A percentile compares a stretch with the other conserved stretches of the same genome.
Evolutionary conservation across 2,113 vertebrate genomes (phyloP).

Genomic region (Pterocles burchelli): DNA sequence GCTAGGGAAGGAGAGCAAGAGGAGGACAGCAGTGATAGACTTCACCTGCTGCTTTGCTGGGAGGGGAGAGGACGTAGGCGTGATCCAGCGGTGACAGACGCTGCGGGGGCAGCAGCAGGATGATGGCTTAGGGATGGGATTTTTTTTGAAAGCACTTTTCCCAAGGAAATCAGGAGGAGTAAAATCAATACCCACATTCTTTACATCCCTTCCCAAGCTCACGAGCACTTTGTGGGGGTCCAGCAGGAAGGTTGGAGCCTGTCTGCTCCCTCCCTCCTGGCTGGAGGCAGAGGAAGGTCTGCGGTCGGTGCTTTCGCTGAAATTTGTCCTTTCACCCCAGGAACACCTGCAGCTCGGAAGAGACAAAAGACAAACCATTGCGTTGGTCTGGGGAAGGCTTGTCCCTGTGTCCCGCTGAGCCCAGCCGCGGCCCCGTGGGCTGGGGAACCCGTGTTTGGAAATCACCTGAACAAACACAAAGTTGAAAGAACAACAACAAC

Average conservation of each 20-base stretch:
- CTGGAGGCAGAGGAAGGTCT: neutral
- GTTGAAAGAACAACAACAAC: neutral
- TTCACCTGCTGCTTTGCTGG: constrained; percentile 21
- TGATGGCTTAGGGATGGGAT: neutral
- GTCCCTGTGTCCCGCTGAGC: neutral
- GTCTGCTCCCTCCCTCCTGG: neutral
- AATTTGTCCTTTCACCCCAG: neutral
- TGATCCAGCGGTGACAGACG: neutral
- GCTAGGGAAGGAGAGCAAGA: neutral
- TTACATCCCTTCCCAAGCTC: neutral
- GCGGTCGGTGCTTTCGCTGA: constrained; percentile 53
- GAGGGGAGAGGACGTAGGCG: neutral
- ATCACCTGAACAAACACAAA: neutral
- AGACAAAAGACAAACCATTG: neutral
- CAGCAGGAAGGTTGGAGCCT: neutral
- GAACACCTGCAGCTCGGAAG: constrained; percentile 7
- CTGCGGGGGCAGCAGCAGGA: neutral
- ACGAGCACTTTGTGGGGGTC: constrained; percentile 56
- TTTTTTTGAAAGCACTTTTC: constrained; percentile 55
- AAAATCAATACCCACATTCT: constrained; percentile 14
- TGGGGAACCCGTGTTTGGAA: neutral
- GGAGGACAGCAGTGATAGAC: neutral
- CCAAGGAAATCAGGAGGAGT: constrained; percentile 14
- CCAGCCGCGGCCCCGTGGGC: neutral
- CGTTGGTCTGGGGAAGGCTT: neutral